A percentile compares a stretch with the other conserved stretches of the same genome.
Conservation (phyloP, 2,797 vertebrate species). For the Percopsis omiscomaycus region DNA sequence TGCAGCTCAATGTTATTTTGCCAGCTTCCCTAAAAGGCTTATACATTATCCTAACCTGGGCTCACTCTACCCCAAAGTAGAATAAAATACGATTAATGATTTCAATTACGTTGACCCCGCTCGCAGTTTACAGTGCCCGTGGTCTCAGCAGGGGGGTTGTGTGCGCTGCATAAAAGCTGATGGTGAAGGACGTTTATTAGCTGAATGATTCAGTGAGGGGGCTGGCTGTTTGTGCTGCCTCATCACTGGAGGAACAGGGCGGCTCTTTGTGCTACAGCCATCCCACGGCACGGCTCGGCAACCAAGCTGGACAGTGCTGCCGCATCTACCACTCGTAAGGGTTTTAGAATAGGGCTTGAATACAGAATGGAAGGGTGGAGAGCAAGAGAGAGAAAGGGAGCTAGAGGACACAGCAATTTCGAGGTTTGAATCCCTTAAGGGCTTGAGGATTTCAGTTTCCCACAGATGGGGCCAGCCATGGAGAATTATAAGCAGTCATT, state of each 20-base stretch:
- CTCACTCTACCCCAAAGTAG: slow-evolving; percentile 73
- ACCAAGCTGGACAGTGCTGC: slow-evolving; percentile 53
- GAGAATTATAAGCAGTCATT: slow-evolving; percentile 5
- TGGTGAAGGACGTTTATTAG: slow-evolving; percentile 74
- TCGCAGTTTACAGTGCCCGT: slow-evolving; percentile 68
- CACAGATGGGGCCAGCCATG: not conserved
- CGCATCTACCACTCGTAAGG: slow-evolving; percentile 31
- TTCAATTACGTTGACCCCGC: slow-evolving; percentile 76
- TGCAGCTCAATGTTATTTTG: slow-evolving; percentile 62
- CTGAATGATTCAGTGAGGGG: slow-evolving; percentile 71
- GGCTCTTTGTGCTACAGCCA: slow-evolving; percentile 54
- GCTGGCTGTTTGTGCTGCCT: slow-evolving; percentile 67
- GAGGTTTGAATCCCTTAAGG: slow-evolving; percentile 5
- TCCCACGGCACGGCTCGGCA: slow-evolving; percentile 52
- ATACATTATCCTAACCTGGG: slow-evolving; percentile 61
- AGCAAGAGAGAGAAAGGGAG: not conserved
- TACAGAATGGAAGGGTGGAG: not conserved
- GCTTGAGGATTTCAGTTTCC: slow-evolving; percentile 7
- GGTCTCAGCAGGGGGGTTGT: slow-evolving; percentile 60
- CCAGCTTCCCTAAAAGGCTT: slow-evolving; percentile 55
- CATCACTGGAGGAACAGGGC: slow-evolving; percentile 63
- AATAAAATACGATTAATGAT: slow-evolving; percentile 81
- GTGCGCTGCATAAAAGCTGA: slow-evolving; percentile 65
- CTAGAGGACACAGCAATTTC: not conserved
- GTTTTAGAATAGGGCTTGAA: slow-evolving; percentile 9